Evolutionary conservation across 2,888 invertebrate genomes (phyloP).

Genomic region (Dendrolimus houi): DNA sequence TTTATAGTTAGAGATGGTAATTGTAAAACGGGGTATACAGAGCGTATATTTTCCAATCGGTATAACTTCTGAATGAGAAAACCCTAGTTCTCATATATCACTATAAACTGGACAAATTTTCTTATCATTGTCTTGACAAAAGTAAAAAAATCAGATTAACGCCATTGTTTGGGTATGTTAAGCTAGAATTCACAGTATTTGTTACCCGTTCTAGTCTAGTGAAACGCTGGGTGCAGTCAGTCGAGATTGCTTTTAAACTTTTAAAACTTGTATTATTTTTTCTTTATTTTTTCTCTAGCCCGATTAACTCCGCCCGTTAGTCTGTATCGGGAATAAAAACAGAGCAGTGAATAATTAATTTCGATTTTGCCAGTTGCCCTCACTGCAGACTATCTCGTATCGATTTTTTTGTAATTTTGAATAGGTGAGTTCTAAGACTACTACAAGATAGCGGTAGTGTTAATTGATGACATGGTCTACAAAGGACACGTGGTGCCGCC

Average conservation of each 20-base stretch:
- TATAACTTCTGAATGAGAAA: too few relatives aligned
- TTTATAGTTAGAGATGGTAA: too few relatives aligned
- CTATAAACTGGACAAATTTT: too few relatives aligned
- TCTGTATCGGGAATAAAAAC: constrained; percentile 29
- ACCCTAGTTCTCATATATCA: too few relatives aligned
- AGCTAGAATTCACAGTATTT: neutral
- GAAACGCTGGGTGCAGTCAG: constrained; percentile 19
- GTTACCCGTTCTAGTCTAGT: constrained; percentile 21
- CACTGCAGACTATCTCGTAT: constrained; percentile 5
- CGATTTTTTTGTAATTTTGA: constrained; percentile 8
- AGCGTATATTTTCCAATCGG: too few relatives aligned
- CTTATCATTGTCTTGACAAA: too few relatives aligned
- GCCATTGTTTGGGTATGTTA: neutral
- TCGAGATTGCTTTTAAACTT: constrained; percentile 25
- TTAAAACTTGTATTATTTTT: constrained; percentile 22
- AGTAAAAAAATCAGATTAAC: neutral
- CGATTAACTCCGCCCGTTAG: constrained; percentile 21
- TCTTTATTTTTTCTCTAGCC: constrained; percentile 21
- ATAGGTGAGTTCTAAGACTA: too few relatives aligned
- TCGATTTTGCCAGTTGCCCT: constrained; percentile 15
- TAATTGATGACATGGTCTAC: too few relatives aligned
- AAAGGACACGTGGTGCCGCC: too few relatives aligned
- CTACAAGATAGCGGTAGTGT: too few relatives aligned
- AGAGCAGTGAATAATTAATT: constrained; percentile 26
- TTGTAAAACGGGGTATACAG: too few relatives aligned